Conservation (phyloP, 2,888 invertebrate genomes). For the Belgica antarctica region DNA sequence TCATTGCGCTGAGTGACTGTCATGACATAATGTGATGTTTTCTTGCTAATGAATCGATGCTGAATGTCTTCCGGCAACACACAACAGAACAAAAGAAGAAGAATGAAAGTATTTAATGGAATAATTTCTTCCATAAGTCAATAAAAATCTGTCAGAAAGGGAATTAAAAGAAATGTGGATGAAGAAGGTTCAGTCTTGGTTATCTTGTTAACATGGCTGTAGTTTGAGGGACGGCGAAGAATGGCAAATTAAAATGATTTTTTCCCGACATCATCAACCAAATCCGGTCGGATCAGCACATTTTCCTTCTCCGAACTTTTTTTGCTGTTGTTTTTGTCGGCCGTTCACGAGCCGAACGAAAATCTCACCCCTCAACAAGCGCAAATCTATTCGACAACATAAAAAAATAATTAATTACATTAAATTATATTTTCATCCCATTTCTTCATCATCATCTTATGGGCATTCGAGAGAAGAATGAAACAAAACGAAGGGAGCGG, state of each 20-base stretch:
- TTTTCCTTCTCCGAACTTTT: not conserved
- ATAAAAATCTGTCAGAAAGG: conserved; percentile 6
- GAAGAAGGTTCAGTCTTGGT: not conserved
- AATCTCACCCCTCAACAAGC: conserved; percentile 9
- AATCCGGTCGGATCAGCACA: not conserved
- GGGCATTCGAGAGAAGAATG: not conserved
- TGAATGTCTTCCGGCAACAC: not conserved
- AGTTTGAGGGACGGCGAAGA: not conserved
- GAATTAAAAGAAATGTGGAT: not conserved
- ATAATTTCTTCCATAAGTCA: conserved; percentile 21
- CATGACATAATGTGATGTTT: not conserved
- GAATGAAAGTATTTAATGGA: conserved; percentile 12
- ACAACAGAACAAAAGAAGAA: not conserved
- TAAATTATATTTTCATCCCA: conserved; percentile 26
- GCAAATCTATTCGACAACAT: conserved; percentile 32
- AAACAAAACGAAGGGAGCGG: not conserved
- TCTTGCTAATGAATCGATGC: not conserved
- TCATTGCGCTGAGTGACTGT: not conserved
- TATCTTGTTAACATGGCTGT: conserved; percentile 19
- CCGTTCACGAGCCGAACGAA: not conserved
- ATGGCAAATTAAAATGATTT: conserved; percentile 25
- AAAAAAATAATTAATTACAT: conserved; percentile 37
- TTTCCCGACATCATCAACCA: conserved; percentile 18
- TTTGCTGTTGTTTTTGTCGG: too few relatives aligned
- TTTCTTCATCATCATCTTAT: conserved; percentile 17